Evolutionary conservation across 92 coral and sea anemone genomes (phyloP), one percentile per base, ranked within the genome.

Genomic region (Epizoanthus scotinus): DNA sequence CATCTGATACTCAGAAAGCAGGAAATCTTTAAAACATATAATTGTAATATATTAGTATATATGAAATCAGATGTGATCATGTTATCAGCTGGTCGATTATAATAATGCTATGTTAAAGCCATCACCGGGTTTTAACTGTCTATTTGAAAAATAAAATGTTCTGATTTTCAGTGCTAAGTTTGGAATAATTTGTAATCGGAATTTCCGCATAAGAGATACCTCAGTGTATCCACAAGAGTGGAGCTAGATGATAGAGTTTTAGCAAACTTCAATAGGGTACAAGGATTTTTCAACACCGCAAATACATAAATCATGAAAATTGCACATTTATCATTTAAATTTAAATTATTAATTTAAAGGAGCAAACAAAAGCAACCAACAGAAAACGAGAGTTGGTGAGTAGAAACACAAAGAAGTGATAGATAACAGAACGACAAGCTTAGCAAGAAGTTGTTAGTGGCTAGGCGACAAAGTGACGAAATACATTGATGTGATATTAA

Each of bases 391-490:
- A 60, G 52, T 75, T 75, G 60, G 15, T 75, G 56, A 75, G 60
- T 75, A 60, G 47, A 75, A 75, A 59, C 52, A 75, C 34, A 75
- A 40, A 75, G 7, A n/a, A 59, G 18, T 70, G 78, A 73, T 52
- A 55, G 59, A 29, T 28, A 70, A 54, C 28, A 36, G 40, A 31
- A 15, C 67, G 31, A 55, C 68, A 59, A 54, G 68, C 29, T 75
- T 75, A 54, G 42, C 9, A 31, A 57, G 20, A 40, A 20, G 34
- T 34, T 58, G 17, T 74, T 59, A 47, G 81, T 59, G 81, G 68
- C 81, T 59, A 10, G 56, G 81, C 68, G 68, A 75, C 67, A 17
- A 31, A 52, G 38, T 52, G 55, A 68, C 25, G 56, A 19, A 25
- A n/a, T 2, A 21, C 38, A 19, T 58, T 63, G 27, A 10, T 25